A percentile compares a stretch with the other conserved stretches of the same genome.
These are phyloP conservation scores for Esox lucius DNA, from an alignment of 2,797 vertebrate species.

Conservation along the genomic window DNA sequence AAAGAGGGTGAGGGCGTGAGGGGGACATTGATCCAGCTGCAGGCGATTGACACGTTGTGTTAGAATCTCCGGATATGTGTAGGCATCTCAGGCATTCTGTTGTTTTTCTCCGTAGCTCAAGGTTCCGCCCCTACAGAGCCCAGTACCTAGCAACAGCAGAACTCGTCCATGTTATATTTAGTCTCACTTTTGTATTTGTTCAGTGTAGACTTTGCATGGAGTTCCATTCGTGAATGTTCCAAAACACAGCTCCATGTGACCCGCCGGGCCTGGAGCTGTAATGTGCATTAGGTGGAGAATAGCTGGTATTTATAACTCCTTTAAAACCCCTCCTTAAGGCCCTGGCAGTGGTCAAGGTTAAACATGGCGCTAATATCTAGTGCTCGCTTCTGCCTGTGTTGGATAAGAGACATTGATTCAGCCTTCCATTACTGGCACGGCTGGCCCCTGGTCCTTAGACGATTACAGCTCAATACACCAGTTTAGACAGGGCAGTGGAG, in stretches of 20 bases:
- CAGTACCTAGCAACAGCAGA: slow-evolving; percentile 38
- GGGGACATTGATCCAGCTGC: background rate
- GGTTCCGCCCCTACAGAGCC: slow-evolving; percentile 34
- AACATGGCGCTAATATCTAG: slow-evolving; percentile 43
- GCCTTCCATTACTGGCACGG: slow-evolving; percentile 53
- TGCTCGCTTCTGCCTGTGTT: slow-evolving; percentile 56
- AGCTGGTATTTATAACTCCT: slow-evolving; percentile 61
- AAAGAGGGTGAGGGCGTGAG: background rate
- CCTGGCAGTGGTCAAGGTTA: slow-evolving; percentile 45
- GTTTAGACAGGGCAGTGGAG: slow-evolving; percentile 13
- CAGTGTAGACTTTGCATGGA: slow-evolving; percentile 39
- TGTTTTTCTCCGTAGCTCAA: slow-evolving; percentile 17
- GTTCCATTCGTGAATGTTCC: slow-evolving; percentile 43
- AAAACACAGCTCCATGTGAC: slow-evolving; percentile 5
- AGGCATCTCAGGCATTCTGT: background rate
- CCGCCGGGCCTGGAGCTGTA: slow-evolving; percentile 41
- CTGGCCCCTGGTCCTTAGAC: slow-evolving; percentile 22
- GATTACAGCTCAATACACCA: slow-evolving; percentile 46
- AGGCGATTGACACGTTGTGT: background rate
- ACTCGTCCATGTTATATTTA: slow-evolving; percentile 59
- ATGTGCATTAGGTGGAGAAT: slow-evolving; percentile 58
- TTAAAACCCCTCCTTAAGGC: slow-evolving; percentile 49
- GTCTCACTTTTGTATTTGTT: slow-evolving; percentile 52
- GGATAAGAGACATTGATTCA: slow-evolving; percentile 58
- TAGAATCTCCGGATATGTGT: background rate